Percentiles rank a stretch among this genome's conserved stretches.
Conservation (phyloP, 2,797 vertebrate species). For the Hemitrygon akajei region DNA sequence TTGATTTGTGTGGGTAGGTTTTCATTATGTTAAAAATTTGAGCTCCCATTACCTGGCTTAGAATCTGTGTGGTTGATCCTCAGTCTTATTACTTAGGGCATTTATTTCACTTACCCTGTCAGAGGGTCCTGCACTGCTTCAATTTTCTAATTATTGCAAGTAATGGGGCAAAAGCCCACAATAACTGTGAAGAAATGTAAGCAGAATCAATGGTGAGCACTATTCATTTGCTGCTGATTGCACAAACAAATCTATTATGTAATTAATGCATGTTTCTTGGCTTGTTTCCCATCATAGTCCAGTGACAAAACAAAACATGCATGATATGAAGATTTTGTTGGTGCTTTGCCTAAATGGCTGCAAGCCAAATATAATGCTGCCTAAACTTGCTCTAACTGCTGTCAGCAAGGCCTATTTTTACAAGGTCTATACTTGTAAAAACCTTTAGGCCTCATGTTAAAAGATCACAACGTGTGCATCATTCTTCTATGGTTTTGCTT, state of each 20-base stretch:
- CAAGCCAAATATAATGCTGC: not conserved
- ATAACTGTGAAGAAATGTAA: not conserved
- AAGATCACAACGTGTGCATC: not conserved
- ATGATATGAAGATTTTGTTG: not conserved
- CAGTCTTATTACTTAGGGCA: no score
- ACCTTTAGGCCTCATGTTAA: not conserved
- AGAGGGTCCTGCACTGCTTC: not conserved
- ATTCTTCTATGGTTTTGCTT: not conserved
- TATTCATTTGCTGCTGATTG: not conserved
- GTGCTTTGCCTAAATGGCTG: not conserved
- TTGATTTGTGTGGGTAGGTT: no score
- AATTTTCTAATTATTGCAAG: not conserved
- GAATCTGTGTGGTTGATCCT: no score
- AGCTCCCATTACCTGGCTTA: no score
- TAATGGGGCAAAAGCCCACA: not conserved
- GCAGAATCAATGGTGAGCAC: not conserved
- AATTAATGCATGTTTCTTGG: not conserved
- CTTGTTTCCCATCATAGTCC: not conserved
- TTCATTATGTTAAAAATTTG: no score
- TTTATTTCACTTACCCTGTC: not conserved
- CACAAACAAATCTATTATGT: not conserved
- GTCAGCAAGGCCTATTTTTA: not conserved
- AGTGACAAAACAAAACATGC: not conserved
- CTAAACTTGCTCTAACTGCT: not conserved
- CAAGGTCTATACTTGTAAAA: not conserved